Conservation (phyloP, 2,113 vertebrate genomes). For the Festucalex cinctus region DNA sequence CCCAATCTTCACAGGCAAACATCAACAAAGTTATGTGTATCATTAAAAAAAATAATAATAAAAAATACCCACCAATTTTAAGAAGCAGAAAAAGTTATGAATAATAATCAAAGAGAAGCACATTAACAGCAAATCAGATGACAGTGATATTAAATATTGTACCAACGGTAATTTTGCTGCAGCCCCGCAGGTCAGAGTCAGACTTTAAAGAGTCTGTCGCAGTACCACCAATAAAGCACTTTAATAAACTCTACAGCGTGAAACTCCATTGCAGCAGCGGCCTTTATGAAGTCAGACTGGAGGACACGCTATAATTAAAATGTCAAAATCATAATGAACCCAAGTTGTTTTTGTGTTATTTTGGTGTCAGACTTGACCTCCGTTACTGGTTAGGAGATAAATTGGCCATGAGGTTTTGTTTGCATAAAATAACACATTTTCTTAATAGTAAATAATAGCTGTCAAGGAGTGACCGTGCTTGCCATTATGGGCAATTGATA, state of each 20-base stretch:
- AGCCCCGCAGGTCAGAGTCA: conserved; percentile 44
- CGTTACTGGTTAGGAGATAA: conserved; percentile 13
- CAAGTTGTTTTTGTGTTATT: conserved; percentile 42
- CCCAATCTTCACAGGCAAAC: conserved; percentile 15
- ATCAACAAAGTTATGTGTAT: conserved; percentile 15
- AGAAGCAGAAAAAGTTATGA: conserved; percentile 26
- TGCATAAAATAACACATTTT: background rate
- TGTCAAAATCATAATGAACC: conserved; percentile 55
- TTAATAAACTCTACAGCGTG: conserved; percentile 61
- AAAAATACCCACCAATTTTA: conserved; percentile 10
- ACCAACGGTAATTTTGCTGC: conserved; percentile 43
- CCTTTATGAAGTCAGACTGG: conserved; percentile 54
- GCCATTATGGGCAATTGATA: background rate
- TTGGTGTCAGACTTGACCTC: conserved; percentile 26
- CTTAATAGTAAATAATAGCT: background rate
- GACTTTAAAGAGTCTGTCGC: conserved; percentile 37
- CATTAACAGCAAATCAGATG: conserved; percentile 45
- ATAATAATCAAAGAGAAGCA: conserved; percentile 41
- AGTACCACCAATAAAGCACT: conserved; percentile 50
- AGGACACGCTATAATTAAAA: conserved; percentile 53
- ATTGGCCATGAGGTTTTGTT: conserved; percentile 21
- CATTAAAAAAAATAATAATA: conserved; percentile 29
- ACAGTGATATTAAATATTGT: conserved; percentile 55
- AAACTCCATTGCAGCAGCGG: conserved; percentile 37
- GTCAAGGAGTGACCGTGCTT: background rate